These are phyloP conservation scores for Magallana angulata DNA, from an alignment of 1,140 invertebrate genomes.

Conservation along the genomic window DNA sequence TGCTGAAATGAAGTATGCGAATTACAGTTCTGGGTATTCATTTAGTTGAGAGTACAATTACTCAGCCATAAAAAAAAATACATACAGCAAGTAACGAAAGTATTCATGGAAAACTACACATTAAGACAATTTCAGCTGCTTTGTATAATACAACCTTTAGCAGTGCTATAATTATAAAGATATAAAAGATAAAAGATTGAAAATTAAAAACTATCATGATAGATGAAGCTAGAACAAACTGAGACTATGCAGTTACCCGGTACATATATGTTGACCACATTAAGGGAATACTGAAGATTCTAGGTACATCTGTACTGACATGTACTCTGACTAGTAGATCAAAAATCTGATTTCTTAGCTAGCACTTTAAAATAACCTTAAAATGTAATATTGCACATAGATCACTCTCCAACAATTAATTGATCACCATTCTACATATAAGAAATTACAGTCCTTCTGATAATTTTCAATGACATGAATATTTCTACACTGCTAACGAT, in stretches of 20 bases:
- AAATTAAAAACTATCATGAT: neutral
- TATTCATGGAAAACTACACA: neutral
- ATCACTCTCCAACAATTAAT: neutral
- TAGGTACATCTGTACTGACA: constrained; percentile 14
- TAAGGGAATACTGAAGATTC: constrained; percentile 5
- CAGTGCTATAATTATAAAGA: constrained; percentile 2
- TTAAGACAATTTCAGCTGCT: constrained; percentile 2
- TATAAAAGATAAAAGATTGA: constrained; percentile 33
- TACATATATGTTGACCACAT: constrained; percentile 31
- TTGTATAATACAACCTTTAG: constrained; percentile 26
- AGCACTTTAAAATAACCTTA: constrained; percentile 6
- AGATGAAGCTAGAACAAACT: neutral
- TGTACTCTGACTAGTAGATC: constrained; percentile 25
- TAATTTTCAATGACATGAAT: neutral
- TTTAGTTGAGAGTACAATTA: no score
- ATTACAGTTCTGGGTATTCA: no score
- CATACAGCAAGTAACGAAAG: neutral
- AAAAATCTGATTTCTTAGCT: constrained; percentile 1
- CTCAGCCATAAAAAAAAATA: neutral
- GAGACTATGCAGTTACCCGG: neutral
- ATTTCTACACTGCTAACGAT: no score
- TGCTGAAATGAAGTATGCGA: no score
- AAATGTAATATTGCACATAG: constrained; percentile 20
- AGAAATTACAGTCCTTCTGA: neutral
- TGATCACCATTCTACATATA: neutral